These are phyloP conservation scores for Gavialis gangeticus DNA, from an alignment of 2,113 vertebrate species.

Conservation along the genomic window DNA sequence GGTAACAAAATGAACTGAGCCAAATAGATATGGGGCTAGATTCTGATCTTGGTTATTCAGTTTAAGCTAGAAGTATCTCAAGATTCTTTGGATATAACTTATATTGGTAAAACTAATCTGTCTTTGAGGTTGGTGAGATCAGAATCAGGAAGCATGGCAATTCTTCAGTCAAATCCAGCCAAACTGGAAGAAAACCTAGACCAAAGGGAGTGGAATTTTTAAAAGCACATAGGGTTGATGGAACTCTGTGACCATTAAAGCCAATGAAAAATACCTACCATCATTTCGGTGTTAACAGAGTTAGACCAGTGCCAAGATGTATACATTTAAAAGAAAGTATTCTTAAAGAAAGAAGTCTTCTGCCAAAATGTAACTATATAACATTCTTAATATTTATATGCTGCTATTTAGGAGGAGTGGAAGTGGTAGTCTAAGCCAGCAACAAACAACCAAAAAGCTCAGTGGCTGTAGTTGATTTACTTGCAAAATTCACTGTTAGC, in stretches of 20 bases:
- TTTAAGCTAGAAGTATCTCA: background rate
- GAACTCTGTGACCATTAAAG: background rate
- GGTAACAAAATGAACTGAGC: background rate
- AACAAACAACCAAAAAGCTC: background rate
- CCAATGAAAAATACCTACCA: background rate
- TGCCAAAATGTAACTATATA: background rate
- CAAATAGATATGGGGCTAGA: background rate
- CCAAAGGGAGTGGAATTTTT: background rate
- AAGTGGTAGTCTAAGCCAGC: background rate
- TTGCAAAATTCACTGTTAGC: rapidly evolving
- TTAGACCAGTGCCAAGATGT: background rate
- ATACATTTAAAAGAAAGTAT: background rate
- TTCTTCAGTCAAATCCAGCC: background rate
- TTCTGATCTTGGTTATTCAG: background rate
- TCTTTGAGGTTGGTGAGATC: background rate
- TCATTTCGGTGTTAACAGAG: background rate
- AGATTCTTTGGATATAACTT: background rate
- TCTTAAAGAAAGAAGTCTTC: background rate
- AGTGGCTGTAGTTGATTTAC: background rate
- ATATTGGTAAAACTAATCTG: background rate
- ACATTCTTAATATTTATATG: background rate
- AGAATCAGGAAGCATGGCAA: background rate
- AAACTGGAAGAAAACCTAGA: background rate
- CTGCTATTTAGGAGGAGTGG: background rate
- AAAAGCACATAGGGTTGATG: background rate